Percentiles rank a stretch among this genome's conserved stretches.
These are phyloP conservation scores for Drosophila baimaii DNA, from an alignment of 1,140 invertebrate genomes.

Conservation along the genomic window DNA sequence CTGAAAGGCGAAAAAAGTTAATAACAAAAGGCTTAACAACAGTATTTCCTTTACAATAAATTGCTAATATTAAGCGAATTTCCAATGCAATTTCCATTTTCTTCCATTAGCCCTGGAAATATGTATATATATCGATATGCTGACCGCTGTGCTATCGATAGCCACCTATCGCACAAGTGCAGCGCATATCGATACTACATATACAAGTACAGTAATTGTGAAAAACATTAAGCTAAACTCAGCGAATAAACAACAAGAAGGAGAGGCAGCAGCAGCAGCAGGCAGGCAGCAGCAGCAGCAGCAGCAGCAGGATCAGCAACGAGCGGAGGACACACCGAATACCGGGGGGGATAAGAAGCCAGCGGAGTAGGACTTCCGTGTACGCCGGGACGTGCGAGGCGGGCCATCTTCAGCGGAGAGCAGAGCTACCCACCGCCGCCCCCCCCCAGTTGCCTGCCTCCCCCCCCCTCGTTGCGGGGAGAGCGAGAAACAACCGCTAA, in stretches of 20 bases:
- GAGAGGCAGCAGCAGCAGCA: not conserved
- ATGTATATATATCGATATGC: not conserved
- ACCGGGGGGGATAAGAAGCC: not conserved
- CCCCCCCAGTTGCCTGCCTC: conserved; percentile 2
- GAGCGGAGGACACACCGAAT: not conserved
- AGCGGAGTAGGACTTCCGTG: conserved; percentile 9
- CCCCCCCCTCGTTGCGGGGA: conserved; percentile 19
- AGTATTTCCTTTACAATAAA: too few species aligned
- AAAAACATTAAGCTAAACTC: conserved; percentile 13
- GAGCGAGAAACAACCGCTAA: conserved; percentile 30
- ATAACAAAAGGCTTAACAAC: too few species aligned
- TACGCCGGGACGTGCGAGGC: conserved; percentile 10
- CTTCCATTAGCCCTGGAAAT: too few species aligned
- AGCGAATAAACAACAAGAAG: conserved; percentile 12
- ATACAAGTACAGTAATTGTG: conserved; percentile 19
- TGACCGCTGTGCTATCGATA: not conserved
- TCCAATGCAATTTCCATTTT: not conserved
- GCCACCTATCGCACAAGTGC: not conserved
- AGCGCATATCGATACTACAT: conserved; percentile 3
- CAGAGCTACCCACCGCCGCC: conserved; percentile 5
- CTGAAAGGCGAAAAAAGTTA: not conserved
- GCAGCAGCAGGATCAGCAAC: not conserved
- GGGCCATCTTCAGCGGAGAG: conserved; percentile 6
- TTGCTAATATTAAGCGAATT: not conserved
- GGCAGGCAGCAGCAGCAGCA: not conserved